phyloP scores from a whole-genome alignment of 2,113 vertebrate genomes.

The Pangasianodon hypophthalmus region DNA sequence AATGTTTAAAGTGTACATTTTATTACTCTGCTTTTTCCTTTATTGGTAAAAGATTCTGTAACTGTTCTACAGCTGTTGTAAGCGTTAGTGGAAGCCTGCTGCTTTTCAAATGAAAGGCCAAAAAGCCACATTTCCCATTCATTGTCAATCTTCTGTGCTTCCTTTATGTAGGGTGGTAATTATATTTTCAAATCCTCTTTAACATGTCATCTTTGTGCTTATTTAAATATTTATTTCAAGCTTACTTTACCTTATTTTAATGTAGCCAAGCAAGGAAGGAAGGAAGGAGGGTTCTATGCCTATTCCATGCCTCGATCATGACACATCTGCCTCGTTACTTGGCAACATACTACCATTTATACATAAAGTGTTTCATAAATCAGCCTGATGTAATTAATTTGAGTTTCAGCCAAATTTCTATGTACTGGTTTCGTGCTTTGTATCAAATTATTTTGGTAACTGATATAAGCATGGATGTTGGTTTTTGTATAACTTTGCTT shows the following conservation, averaged over 20 bases:
- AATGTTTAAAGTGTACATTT: constrained; percentile 41
- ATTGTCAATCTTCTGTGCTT: constrained; percentile 11
- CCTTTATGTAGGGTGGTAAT: not conserved
- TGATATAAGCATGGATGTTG: not conserved
- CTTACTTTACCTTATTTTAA: not conserved
- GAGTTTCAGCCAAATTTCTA: not conserved
- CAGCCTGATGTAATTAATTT: not conserved
- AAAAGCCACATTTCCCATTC: not conserved
- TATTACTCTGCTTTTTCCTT: constrained; percentile 48
- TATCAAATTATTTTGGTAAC: not conserved
- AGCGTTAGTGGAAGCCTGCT: not conserved
- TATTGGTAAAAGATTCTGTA: constrained; percentile 54
- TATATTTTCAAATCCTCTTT: not conserved
- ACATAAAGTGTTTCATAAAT: not conserved
- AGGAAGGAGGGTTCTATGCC: too few species aligned
- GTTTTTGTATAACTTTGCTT: not conserved
- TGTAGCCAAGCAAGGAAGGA: not conserved
- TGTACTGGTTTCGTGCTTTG: not conserved
- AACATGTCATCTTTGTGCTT: not conserved
- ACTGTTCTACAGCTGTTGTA: constrained; percentile 43
- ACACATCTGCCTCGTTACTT: not conserved
- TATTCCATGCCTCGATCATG: not conserved
- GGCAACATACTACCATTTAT: not conserved
- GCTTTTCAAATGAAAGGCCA: not conserved
- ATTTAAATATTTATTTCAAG: constrained; percentile 9